Conservation (phyloP, 2,888 invertebrate species). For the Tricholauxania praeusta region DNA sequence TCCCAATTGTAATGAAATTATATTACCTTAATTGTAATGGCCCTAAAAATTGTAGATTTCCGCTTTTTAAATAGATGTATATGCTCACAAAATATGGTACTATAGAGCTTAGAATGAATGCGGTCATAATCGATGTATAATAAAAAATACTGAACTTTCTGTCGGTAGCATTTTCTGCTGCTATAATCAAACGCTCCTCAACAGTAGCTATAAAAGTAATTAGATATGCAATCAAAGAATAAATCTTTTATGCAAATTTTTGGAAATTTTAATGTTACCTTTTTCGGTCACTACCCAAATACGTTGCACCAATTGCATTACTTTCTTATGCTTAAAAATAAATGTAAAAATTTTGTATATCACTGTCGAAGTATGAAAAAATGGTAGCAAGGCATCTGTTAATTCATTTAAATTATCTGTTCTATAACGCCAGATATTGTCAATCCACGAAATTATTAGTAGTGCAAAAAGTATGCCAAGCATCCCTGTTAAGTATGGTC, state of each 20-base stretch:
- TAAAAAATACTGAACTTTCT: background rate
- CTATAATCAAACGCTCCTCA: too few relatives aligned
- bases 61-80: too few relatives aligned
- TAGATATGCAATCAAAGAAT: too few relatives aligned
- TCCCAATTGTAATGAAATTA: too few relatives aligned
- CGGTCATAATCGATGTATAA: background rate
- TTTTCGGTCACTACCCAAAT: constrained; percentile 41
- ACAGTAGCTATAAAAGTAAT: too few relatives aligned
- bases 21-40: too few relatives aligned
- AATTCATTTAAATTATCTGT: constrained; percentile 40
- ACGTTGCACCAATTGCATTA: constrained; percentile 34
- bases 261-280: constrained; percentile 28
- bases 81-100: too few relatives aligned
- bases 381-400: constrained; percentile 39
- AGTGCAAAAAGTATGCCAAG: too few relatives aligned
- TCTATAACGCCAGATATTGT: constrained; percentile 34
- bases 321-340: constrained; percentile 39
- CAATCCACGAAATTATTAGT: constrained; percentile 7
- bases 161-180: background rate
- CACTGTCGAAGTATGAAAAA: constrained; percentile 37
- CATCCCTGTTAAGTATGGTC: too few relatives aligned
- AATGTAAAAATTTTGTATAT: constrained; percentile 40
- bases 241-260: too few relatives aligned
- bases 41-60: too few relatives aligned
- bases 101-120: too few relatives aligned